phyloP scores from a whole-genome alignment of 2,888 invertebrate species.

The Epicampocera succincta region DNA sequence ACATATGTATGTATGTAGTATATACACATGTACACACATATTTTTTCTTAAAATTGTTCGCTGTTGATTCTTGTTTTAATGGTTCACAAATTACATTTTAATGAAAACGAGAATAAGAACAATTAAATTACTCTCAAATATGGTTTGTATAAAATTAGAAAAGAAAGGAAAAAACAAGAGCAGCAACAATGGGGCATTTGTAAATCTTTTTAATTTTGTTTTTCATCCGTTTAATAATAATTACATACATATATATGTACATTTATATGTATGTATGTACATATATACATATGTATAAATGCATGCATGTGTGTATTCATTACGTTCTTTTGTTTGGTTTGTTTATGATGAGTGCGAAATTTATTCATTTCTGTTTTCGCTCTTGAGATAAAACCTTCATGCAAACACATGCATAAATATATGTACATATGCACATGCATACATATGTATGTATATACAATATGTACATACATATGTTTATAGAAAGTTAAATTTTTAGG shows the following conservation, averaged over 20 bases:
- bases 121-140: slow-evolving; percentile 65
- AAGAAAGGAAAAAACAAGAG: slow-evolving; percentile 31
- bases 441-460: background rate
- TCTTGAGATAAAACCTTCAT: background rate
- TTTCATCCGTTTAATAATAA: slow-evolving; percentile 24
- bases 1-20: too few relatives aligned
- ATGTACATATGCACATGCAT: background rate
- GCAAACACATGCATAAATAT: background rate
- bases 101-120: slow-evolving; percentile 59
- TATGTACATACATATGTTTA: too few relatives aligned
- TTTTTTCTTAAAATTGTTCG: background rate
- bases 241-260: slow-evolving; percentile 21
- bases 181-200: slow-evolving; percentile 50
- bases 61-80: slow-evolving; percentile 50
- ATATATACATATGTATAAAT: slow-evolving; percentile 5
- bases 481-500: too few relatives aligned
- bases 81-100: slow-evolving; percentile 66
- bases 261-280: background rate
- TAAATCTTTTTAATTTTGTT: background rate
- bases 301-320: slow-evolving; percentile 34
- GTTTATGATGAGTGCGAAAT: slow-evolving; percentile 19
- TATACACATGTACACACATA: background rate
- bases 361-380: slow-evolving; percentile 13
- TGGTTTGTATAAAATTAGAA: slow-evolving; percentile 38
- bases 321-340: slow-evolving; percentile 27